Percentiles rank a stretch among this genome's conserved stretches.
These are phyloP conservation scores for Callionymus lyra DNA, from an alignment of 2,113 vertebrate species.

Conservation along the genomic window DNA sequence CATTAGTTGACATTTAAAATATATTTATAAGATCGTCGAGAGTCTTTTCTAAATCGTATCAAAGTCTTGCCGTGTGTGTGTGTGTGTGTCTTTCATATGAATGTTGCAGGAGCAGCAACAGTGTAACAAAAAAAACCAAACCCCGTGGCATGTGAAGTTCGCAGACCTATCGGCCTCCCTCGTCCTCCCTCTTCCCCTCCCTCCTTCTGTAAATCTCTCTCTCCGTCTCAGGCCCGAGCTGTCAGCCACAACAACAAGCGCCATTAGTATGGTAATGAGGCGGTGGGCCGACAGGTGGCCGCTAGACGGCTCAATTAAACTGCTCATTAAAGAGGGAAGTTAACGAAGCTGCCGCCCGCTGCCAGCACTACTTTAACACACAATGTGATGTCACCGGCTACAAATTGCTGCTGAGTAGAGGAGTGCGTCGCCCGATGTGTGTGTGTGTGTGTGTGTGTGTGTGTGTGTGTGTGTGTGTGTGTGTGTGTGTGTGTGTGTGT, in stretches of 20 bases:
- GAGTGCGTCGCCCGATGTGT: slow-evolving; percentile 36
- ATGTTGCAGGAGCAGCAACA: too few species aligned
- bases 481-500: slow-evolving; percentile 1
- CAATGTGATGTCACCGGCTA: slow-evolving; percentile 96
- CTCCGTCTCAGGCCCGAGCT: slow-evolving; percentile 62
- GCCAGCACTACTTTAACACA: slow-evolving; percentile 86
- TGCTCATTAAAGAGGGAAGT: slow-evolving; percentile 98
- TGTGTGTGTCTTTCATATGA: too few species aligned
- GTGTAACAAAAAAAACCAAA: too few species aligned
- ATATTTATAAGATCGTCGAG: too few species aligned
- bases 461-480: slow-evolving; percentile 11
- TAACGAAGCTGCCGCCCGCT: slow-evolving; percentile 96
- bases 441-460: slow-evolving; percentile 1
- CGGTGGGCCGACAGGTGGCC: slow-evolving; percentile 97
- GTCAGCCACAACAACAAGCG: slow-evolving; percentile 95
- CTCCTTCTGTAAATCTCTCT: slow-evolving; percentile 14
- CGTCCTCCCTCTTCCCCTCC: slow-evolving; percentile 1
- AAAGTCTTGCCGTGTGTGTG: too few species aligned
- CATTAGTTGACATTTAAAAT: too few species aligned
- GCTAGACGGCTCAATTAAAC: slow-evolving; percentile 99
- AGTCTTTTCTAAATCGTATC: too few species aligned
- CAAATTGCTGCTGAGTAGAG: slow-evolving; percentile 80
- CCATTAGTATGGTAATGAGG: slow-evolving; percentile 99
- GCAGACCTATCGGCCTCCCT: background rate
- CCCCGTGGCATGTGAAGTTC: background rate